Evolutionary conservation across 2,113 vertebrate species (phyloP).

Genomic region (Labeo rohita): DNA sequence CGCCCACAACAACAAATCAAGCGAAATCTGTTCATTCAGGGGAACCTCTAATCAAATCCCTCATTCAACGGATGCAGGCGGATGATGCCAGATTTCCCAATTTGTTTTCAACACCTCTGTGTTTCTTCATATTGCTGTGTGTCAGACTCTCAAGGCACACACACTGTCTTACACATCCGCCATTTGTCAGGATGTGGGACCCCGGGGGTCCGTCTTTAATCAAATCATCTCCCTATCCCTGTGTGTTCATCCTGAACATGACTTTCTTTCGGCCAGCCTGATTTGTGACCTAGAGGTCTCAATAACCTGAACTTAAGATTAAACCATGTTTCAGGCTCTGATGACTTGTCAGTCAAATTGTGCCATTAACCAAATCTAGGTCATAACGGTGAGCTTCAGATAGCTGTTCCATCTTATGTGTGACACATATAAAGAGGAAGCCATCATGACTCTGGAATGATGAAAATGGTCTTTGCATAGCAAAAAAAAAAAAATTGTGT

Average conservation of each 20-base stretch:
- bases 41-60: slow-evolving; percentile 39
- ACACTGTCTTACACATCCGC: background rate
- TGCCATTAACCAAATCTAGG: slow-evolving; percentile 34
- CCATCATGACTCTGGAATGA: background rate
- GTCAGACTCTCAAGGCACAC: slow-evolving; percentile 14
- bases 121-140: slow-evolving; percentile 32
- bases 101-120: slow-evolving; percentile 27
- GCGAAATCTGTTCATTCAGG: slow-evolving; percentile 33
- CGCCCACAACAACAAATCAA: slow-evolving; percentile 36
- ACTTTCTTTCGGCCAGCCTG: slow-evolving; percentile 20
- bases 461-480: background rate
- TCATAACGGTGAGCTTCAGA: slow-evolving; percentile 5
- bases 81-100: slow-evolving; percentile 24
- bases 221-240: slow-evolving; percentile 12
- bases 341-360: slow-evolving; percentile 42
- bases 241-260: slow-evolving; percentile 8
- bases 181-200: slow-evolving; percentile 36
- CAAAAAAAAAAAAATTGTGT: no score
- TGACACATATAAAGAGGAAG: background rate
- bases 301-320: slow-evolving; percentile 29
- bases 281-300: slow-evolving; percentile 41
- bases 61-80: slow-evolving; percentile 23
- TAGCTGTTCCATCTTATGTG: background rate
- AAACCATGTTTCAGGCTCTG: slow-evolving; percentile 39
- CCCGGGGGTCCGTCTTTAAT: slow-evolving; percentile 33